Base-by-base conservation (phyloP, 2,888 invertebrate genomes). In the Perithous albicinctus region DNA sequence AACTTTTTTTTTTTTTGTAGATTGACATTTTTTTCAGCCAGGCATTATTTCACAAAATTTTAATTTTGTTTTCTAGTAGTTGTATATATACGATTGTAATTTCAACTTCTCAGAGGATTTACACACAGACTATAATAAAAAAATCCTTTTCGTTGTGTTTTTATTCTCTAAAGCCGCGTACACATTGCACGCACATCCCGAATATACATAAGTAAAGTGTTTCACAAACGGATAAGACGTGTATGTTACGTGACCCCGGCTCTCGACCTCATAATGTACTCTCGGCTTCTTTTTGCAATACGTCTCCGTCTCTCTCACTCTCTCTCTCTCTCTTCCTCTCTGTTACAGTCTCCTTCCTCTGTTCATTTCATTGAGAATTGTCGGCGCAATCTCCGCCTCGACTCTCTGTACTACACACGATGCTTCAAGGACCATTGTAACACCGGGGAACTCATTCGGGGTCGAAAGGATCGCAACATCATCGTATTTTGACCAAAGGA, bases 221-320 rank as follows among this genome's bases (percentile, higher is more conserved):
- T 59, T 59, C 59, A 59, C 59, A 66, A 66, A 66, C 26, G 43
- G 64, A 43, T 64, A 46, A 43, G 26, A 41, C 64, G 41, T 66
- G 32, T 48, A 66, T 32, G 48, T 29, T 18, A 29, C 66, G 46
- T 32, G 66, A 66, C 66, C 66, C 66, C 10, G 15, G 66, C 59
- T 59, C 48, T 48, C 48, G 66, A 66, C 48, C 66, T 46, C 66
- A 66, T 43, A 66, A 48, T 48, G 66, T 66, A 46, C 32, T 48
- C 66, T 29, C 64, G 46, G 41, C 43, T 38, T 64, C 64, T 64
- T 59, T 59, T 59, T 59, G 59, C 59, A 59, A 59, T 12, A 59
- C 15, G 15, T 32, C 32, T 1, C n/a, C 20, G 1, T 23, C 26
- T 23, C 43, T n/a, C 26, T 35, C n/a, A 20, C n/a, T 43, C 63